phyloP scores from a whole-genome alignment of 2,797 vertebrate species.

The Pipistrellus pipistrellus region DNA sequence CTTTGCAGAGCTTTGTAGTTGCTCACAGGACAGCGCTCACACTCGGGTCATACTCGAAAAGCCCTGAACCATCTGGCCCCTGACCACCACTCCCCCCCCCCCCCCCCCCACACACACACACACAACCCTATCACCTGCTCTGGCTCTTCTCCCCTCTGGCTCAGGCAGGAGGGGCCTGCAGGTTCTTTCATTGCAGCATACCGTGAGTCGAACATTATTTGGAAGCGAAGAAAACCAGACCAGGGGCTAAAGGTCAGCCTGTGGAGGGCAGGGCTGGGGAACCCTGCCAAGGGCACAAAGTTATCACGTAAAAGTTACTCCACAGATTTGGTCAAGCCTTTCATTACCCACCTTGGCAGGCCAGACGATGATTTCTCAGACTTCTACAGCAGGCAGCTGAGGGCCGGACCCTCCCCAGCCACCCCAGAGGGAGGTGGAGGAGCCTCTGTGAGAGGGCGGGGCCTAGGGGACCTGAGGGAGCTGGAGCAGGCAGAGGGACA shows the following conservation, averaged over 20 bases:
- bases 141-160: not conserved
- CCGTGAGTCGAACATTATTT: not conserved
- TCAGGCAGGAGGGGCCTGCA: not conserved
- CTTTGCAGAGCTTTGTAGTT: not conserved
- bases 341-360: no score
- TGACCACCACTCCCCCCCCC: no score
- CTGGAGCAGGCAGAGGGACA: not conserved
- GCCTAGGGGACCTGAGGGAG: no score
- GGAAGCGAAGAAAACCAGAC: not conserved
- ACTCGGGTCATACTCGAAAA: not conserved
- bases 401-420: no score
- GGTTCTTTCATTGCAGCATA: not conserved
- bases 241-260: no score
- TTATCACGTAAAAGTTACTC: no score
- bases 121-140: not conserved
- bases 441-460: not conserved
- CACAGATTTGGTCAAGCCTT: no score
- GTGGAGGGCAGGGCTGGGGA: no score
- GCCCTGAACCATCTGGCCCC: rapidly evolving
- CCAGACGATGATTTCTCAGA: no score
- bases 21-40: not conserved
- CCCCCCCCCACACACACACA: rapidly evolving
- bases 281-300: no score
- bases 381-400: no score
- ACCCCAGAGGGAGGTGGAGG: not conserved